These are phyloP conservation scores for Aphelocoma californica DNA, from an alignment of 2,797 vertebrate genomes.

Conservation along the genomic window DNA sequence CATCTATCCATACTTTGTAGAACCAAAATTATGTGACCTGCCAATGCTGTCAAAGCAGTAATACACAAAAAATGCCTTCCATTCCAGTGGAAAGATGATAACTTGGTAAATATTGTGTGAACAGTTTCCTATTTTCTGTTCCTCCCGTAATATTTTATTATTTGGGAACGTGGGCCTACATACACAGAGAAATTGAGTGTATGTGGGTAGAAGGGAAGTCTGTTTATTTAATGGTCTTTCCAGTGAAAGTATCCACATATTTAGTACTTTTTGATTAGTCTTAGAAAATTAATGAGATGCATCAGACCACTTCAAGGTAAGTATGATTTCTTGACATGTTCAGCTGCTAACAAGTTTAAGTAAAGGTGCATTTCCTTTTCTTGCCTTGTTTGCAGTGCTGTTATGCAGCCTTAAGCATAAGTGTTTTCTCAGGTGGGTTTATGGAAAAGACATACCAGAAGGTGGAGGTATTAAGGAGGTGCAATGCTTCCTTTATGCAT, in stretches of 20 bases:
- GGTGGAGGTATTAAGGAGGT: neutral
- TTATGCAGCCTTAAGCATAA: neutral
- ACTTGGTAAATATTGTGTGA: neutral
- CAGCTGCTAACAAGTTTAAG: neutral
- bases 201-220: neutral
- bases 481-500: neutral
- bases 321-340: neutral
- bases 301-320: neutral
- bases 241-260: neutral
- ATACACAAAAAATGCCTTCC: neutral
- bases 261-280: slow-evolving; percentile 7
- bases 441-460: neutral
- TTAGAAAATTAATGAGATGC: neutral
- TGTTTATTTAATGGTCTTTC: neutral
- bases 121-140: neutral
- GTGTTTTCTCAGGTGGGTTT: neutral
- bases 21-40: neutral
- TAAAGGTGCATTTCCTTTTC: neutral
- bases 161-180: neutral
- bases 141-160: neutral
- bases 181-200: neutral
- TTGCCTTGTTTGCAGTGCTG: neutral
- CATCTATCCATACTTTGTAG: neutral
- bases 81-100: neutral
- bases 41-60: neutral